Conservation (phyloP, 2,888 invertebrate species). For the Diadegma fenestrale region DNA sequence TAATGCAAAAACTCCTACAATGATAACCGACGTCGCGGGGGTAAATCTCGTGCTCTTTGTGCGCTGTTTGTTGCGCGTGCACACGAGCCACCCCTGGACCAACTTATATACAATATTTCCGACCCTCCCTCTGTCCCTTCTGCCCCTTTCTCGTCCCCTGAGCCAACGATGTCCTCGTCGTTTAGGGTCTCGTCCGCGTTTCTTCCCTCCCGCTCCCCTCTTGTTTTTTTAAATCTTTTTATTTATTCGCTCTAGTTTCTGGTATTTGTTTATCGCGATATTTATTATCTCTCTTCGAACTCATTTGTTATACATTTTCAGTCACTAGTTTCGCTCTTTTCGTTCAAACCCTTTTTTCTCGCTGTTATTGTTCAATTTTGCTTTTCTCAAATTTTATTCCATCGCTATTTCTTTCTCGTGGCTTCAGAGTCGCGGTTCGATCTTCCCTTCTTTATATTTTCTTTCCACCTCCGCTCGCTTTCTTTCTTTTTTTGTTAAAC, state of each 20-base stretch:
- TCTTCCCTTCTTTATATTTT: constrained; percentile 38
- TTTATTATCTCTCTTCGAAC: constrained; percentile 58
- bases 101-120: constrained; percentile 83
- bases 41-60: constrained; percentile 76
- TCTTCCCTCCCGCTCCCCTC: constrained; percentile 43
- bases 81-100: constrained; percentile 83
- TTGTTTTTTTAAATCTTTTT: constrained; percentile 37
- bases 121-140: constrained; percentile 47
- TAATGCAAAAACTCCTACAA: constrained; percentile 83
- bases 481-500: not conserved
- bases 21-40: constrained; percentile 81
- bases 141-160: constrained; percentile 37
- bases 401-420: constrained; percentile 59
- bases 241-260: constrained; percentile 37
- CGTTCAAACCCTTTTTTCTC: constrained; percentile 18
- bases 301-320: constrained; percentile 62
- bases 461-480: not conserved
- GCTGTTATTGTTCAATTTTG: constrained; percentile 22
- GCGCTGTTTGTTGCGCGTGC: constrained; percentile 81
- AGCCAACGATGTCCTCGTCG: constrained; percentile 48
- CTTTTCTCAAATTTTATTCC: constrained; percentile 11
- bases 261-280: constrained; percentile 40
- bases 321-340: constrained; percentile 62
- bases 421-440: constrained; percentile 72
- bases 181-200: constrained; percentile 61